These are phyloP conservation scores for Epizoanthus fatuus DNA, from an alignment of 92 coral and sea anemone genomes.

Conservation along the genomic window DNA sequence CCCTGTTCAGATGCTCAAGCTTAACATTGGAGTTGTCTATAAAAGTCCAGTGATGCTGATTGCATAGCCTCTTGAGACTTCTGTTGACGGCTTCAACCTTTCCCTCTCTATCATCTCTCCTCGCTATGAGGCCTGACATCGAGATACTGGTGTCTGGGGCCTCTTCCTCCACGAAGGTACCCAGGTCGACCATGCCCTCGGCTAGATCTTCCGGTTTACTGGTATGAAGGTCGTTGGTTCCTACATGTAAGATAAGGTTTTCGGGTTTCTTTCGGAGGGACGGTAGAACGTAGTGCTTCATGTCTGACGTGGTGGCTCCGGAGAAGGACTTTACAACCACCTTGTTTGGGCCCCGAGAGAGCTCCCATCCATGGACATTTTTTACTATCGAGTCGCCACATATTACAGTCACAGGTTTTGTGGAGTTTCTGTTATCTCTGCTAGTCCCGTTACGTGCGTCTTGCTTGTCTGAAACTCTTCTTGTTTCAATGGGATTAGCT, in stretches of 20 bases:
- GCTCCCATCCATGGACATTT: too few species aligned
- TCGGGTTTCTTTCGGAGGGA: too few species aligned
- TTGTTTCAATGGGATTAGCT: too few species aligned
- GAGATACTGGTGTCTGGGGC: background rate
- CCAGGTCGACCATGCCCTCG: background rate
- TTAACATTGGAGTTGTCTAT: background rate
- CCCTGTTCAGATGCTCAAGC: slow-evolving; percentile 14
- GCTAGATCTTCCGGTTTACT: background rate
- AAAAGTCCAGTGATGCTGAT: background rate
- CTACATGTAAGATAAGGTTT: too few species aligned
- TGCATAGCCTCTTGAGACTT: background rate
- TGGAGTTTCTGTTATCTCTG: too few species aligned
- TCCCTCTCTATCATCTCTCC: background rate
- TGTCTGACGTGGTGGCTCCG: background rate
- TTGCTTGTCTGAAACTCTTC: too few species aligned
- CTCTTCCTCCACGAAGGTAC: background rate
- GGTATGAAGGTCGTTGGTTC: too few species aligned
- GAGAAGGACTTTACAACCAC: background rate
- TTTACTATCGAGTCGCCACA: too few species aligned
- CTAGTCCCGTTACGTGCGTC: too few species aligned
- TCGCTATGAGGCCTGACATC: background rate
- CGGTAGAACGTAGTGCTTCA: too few species aligned
- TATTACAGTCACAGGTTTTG: too few species aligned
- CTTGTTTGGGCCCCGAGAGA: background rate
- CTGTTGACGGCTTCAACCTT: background rate